Evolutionary conservation across 92 coral and sea anemone genomes (phyloP).

Genomic region (Umimayanthus chanpuru): DNA sequence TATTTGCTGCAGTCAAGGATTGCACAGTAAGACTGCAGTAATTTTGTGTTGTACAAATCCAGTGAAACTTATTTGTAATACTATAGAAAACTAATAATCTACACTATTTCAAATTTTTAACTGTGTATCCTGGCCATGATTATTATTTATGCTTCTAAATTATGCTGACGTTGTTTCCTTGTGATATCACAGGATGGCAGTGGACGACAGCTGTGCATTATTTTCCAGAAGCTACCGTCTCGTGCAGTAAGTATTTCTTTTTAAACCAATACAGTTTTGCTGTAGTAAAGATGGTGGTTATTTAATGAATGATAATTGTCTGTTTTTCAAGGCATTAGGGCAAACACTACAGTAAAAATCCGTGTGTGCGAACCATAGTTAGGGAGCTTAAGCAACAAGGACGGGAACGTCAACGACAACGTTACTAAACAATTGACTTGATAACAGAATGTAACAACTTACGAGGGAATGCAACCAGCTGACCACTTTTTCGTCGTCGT

Average conservation of each 20-base stretch:
- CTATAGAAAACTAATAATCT: too few species aligned
- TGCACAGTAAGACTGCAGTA: slow-evolving; percentile 74
- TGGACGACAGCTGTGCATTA: slow-evolving; percentile 97
- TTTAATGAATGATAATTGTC: neutral
- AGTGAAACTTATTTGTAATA: too few species aligned
- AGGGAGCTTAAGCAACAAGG: too few species aligned
- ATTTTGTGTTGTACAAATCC: too few species aligned
- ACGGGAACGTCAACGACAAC: too few species aligned
- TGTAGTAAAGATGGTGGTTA: neutral
- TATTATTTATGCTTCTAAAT: neutral
- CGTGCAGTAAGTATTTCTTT: slow-evolving; percentile 76
- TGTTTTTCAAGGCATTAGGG: neutral
- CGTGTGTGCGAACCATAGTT: too few species aligned
- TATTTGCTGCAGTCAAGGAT: slow-evolving; percentile 90
- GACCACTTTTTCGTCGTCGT: too few species aligned
- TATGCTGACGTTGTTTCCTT: neutral
- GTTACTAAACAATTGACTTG: too few species aligned
- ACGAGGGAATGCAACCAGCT: too few species aligned
- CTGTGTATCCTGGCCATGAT: neutral
- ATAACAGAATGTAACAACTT: too few species aligned
- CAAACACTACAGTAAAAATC: neutral
- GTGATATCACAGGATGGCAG: slow-evolving; percentile 68
- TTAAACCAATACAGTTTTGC: neutral
- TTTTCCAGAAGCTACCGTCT: slow-evolving; percentile 96
- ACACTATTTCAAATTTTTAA: too few species aligned